Conservation (phyloP, 2,113 vertebrate species). For the Nycticorax nycticorax region DNA sequence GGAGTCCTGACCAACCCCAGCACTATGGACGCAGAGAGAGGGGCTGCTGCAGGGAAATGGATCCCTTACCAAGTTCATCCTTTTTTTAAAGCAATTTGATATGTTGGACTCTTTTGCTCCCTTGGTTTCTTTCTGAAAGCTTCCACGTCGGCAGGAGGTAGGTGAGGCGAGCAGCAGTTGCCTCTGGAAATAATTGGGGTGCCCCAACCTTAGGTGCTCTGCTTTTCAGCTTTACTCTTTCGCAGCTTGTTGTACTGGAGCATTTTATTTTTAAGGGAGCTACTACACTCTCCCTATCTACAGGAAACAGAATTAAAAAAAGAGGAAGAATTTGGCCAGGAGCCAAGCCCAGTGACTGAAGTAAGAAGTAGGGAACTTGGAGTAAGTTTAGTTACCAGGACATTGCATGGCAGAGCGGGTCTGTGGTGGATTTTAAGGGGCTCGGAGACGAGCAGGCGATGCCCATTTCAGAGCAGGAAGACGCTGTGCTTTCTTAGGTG, state of each 20-base stretch:
- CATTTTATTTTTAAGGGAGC: slow-evolving; percentile 6
- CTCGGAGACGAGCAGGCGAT: not conserved
- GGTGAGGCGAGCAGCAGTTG: not conserved
- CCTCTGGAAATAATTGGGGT: not conserved
- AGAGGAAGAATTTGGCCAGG: not conserved
- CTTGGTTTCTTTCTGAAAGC: not conserved
- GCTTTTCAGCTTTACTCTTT: not conserved
- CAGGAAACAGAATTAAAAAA: slow-evolving; percentile 37
- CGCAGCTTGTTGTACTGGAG: not conserved
- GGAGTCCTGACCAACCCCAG: not conserved
- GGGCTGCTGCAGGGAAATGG: not conserved
- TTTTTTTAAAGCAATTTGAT: slow-evolving; percentile 49
- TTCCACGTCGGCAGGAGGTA: not conserved
- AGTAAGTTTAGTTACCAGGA: slow-evolving; percentile 31
- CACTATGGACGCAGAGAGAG: not conserved
- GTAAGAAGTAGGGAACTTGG: slow-evolving; percentile 36
- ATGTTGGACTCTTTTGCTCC: not conserved
- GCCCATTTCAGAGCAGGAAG: not conserved
- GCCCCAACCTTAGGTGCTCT: not conserved
- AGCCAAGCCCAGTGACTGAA: slow-evolving; percentile 9
- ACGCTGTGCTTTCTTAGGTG: not conserved
- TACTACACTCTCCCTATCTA: slow-evolving; percentile 10
- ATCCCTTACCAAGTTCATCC: not conserved
- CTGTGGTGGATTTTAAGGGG: not conserved
- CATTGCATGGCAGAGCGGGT: not conserved